Evolutionary conservation across 1,140 invertebrate genomes (phyloP), one percentile per base, ranked within the genome.

Genomic region (Ephestia elutella): DNA sequence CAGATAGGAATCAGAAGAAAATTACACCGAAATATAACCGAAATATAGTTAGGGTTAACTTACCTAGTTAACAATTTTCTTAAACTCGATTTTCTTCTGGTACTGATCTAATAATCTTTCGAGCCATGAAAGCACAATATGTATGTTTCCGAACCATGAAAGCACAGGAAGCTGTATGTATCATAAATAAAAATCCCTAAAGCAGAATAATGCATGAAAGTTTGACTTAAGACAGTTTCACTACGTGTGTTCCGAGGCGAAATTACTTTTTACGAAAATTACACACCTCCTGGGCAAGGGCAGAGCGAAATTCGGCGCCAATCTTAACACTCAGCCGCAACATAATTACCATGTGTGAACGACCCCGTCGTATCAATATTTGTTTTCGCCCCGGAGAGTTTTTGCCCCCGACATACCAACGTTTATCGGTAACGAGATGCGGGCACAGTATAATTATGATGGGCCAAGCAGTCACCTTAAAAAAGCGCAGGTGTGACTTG

Each of bases 291-390:
- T 63, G 66, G 32, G 55, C 51, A 68, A 68, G 71, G 64, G 71
- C 63, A 67, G 62, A 66, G 54, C 62, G 60, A 73, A 71, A 70
- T 72, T 71, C 62, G 67, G 64, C 62, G 53, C 66, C 72, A 78
- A 81, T 75, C 68, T 85, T 75, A 65, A 76, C 77, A 81, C 75
- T 73, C 66, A 60, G 44, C 18, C 61, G 50, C 50, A 49, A 38
- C 53, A 49, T 77, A 69, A 81, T 81, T 77, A 69, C 57, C 19
- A 57, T 53, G 70, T 73, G 72, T 61, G 70, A 72, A 68, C 63
- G 73, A 62, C 58, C 71, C 65, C 67, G 62, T 72, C 71, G 77
- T 73, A 67, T 75, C 75, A 81, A 82, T 85, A 81, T 85, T 85
- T 82, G 78, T 81, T 85, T 85, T 81, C 71, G 70, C 75, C 71